Percentiles rank a stretch among this genome's conserved stretches.
phyloP scores from a whole-genome alignment of 2,888 invertebrate genomes.

The Tetragonula carbonaria region DNA sequence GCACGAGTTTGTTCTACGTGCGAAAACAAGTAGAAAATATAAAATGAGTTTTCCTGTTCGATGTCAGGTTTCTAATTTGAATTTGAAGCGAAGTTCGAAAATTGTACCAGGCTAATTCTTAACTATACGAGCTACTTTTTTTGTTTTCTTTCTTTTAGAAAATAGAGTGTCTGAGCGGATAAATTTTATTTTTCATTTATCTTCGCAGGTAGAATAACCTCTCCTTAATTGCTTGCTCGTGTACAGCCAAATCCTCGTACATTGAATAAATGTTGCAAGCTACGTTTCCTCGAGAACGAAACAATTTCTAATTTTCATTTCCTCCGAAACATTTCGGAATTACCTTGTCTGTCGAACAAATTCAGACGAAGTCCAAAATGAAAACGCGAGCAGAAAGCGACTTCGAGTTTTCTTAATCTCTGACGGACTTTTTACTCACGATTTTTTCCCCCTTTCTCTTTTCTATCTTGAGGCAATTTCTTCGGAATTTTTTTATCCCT shows the following conservation, averaged over 20 bases:
- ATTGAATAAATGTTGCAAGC: neutral
- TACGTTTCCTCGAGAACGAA: neutral
- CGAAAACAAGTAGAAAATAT: no score
- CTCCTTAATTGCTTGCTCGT: neutral
- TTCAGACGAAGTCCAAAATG: no score
- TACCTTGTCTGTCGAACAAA: neutral
- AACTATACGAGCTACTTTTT: neutral
- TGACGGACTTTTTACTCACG: slow-evolving; percentile 6
- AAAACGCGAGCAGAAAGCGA: neutral
- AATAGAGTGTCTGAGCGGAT: neutral
- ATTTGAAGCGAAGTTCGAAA: neutral
- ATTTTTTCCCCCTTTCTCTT: neutral
- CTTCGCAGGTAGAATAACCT: neutral
- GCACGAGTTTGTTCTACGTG: no score
- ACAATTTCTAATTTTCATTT: neutral
- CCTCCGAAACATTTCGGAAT: neutral
- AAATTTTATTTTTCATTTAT: neutral
- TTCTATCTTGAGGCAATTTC: neutral
- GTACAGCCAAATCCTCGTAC: neutral
- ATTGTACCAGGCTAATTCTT: neutral
- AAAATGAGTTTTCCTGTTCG: no score
- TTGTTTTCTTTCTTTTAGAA: neutral
- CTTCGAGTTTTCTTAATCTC: neutral
- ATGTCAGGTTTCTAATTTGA: no score
- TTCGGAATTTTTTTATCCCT: no score